Evolutionary conservation across 2,888 invertebrate genomes (phyloP).

Genomic region (Callinectes sapidus): DNA sequence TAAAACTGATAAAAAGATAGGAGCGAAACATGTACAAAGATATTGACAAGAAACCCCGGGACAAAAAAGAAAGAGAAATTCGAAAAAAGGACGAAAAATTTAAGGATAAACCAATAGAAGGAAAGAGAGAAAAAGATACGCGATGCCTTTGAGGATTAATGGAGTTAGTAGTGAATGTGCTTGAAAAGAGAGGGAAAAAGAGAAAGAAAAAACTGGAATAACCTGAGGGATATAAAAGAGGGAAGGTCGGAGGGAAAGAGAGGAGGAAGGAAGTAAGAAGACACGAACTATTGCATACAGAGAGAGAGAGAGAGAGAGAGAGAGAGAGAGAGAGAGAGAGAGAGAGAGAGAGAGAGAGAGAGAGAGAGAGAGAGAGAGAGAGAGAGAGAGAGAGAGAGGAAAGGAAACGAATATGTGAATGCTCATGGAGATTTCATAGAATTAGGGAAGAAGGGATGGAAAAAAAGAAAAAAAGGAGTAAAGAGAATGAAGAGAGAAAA

Average conservation of each 20-base stretch:
- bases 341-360: neutral
- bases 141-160: neutral
- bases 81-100: neutral
- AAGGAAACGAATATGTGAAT: neutral
- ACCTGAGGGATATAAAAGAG: neutral
- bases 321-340: neutral
- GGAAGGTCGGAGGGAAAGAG: neutral
- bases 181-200: neutral
- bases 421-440: neutral
- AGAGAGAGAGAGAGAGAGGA: neutral
- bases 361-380: neutral
- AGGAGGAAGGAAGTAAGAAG: neutral
- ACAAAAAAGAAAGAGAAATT: neutral
- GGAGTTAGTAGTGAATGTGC: neutral
- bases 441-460: neutral
- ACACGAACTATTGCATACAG: no score
- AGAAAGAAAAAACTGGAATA: neutral
- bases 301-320: neutral
- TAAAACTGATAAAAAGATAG: no score
- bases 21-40: no score
- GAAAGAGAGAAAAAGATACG: neutral
- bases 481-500: neutral
- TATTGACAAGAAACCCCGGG: no score
- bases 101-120: neutral
- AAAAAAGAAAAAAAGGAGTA: neutral